These are phyloP conservation scores for Eriosoma lanigerum DNA, from an alignment of 1,140 invertebrate genomes.

Conservation along the genomic window DNA sequence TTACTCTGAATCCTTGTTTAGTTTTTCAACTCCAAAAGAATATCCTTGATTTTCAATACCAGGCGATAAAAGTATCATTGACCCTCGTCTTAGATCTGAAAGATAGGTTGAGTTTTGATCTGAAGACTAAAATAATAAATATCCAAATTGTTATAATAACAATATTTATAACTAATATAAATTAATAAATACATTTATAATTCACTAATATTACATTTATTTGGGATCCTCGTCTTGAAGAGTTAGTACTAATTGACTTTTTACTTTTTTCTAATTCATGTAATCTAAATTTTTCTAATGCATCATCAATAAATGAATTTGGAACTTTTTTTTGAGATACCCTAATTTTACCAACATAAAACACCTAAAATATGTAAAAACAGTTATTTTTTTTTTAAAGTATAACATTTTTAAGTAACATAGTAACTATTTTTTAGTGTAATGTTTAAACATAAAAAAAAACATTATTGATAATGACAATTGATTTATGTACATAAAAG, in stretches of 20 bases:
- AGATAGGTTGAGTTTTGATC: slow-evolving; percentile 39
- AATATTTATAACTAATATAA: background rate
- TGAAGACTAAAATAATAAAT: slow-evolving; percentile 36
- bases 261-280: slow-evolving; percentile 73
- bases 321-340: slow-evolving; percentile 83
- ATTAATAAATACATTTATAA: background rate
- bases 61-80: slow-evolving; percentile 47
- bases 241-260: slow-evolving; percentile 58
- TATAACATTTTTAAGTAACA: background rate
- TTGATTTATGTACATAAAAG: background rate
- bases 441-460: slow-evolving; percentile 8
- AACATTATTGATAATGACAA: no score
- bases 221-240: slow-evolving; percentile 53
- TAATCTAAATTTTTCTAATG: slow-evolving; percentile 77
- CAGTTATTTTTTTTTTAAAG: slow-evolving; percentile 14
- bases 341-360: slow-evolving; percentile 85
- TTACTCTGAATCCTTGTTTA: slow-evolving; percentile 43
- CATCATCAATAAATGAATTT: slow-evolving; percentile 86
- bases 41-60: slow-evolving; percentile 28
- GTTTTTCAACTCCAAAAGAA: slow-evolving; percentile 20
- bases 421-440: background rate
- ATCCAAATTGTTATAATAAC: background rate
- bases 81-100: slow-evolving; percentile 38
- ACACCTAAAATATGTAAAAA: slow-evolving; percentile 69
- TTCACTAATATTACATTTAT: slow-evolving; percentile 51